These are phyloP conservation scores for Lampris incognitus DNA, from an alignment of 2,113 vertebrate genomes.

Conservation along the genomic window DNA sequence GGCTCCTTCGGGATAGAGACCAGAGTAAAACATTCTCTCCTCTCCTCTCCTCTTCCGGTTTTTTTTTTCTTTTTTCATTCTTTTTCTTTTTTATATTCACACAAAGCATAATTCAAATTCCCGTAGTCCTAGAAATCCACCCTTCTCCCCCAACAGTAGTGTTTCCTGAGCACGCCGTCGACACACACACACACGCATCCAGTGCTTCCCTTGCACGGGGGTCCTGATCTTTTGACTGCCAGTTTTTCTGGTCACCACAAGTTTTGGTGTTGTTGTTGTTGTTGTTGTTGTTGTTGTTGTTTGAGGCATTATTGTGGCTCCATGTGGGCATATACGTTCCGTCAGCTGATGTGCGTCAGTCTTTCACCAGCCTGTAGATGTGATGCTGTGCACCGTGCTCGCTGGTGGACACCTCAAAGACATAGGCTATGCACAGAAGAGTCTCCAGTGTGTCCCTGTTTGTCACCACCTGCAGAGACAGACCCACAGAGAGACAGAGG, in stretches of 20 bases:
- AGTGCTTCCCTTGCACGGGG: constrained; percentile 31
- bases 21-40: constrained; percentile 63
- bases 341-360: constrained; percentile 80
- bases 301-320: constrained; percentile 60
- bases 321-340: constrained; percentile 46
- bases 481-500: not conserved
- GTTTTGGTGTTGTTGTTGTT: not conserved
- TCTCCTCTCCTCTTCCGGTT: constrained; percentile 16
- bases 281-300: constrained; percentile 48
- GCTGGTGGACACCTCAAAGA: constrained; percentile 95
- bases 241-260: constrained; percentile 39
- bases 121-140: constrained; percentile 44
- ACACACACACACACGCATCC: constrained; percentile 25
- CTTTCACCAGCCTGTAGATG: constrained; percentile 95
- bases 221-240: constrained; percentile 37
- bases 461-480: constrained; percentile 88
- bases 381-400: constrained; percentile 95
- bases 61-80: constrained; percentile 21
- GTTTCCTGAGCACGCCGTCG: constrained; percentile 25
- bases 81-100: constrained; percentile 32
- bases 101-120: constrained; percentile 50
- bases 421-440: constrained; percentile 92
- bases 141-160: constrained; percentile 46
- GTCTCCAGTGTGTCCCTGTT: constrained; percentile 96
- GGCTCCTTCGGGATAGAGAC: constrained; percentile 74